Evolutionary conservation across 2,113 vertebrate species (phyloP), one percentile per base, ranked within the genome.

Genomic region (Galeopterus variegatus): DNA sequence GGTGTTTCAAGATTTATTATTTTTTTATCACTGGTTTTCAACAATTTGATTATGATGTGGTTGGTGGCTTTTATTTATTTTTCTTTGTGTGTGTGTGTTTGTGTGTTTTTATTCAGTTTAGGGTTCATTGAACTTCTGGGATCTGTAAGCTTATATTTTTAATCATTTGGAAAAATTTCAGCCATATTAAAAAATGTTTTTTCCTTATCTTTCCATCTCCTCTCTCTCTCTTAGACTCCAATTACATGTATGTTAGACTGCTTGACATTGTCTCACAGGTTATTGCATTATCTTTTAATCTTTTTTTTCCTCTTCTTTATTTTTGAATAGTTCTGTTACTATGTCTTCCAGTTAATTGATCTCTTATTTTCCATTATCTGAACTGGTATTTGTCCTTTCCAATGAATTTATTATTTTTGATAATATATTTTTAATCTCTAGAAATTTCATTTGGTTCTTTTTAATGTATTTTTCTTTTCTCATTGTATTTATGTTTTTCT

Each of bases 61-160:
- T 69, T 86, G 23, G 50, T 79, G 21, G 23, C 58, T 69, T 79
- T 93, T 41, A 41, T 41, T 41, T 41, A 41, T 41, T 41, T 41
- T 41, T 41, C 41, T 41, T n/a, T n/a, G n/a, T n/a, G n/a, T n/a
- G n/a, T n/a, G n/a, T n/a, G n/a, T 41, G 41, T 41, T 41, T 41
- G 58, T 87, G 50, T 93, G 28, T 41, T 17, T 90, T 90, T 93
- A 54, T 56, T 77, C 62, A 77, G 13, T 72, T 86, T 93, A 67
- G 58, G 13, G 6, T 77, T 84, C 50, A 62, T 41, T 87, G 73
- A 79, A 24, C 23, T 83, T 83, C 86, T 90, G 41, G 60, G 36
- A 45, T 64, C 48, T 82, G 41, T 26, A 36, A 83, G 21, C 70
- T 94, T 75, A 73, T 83, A 48, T 65, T 56, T 94, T 94, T 64